Evolutionary conservation across 2,888 invertebrate species (phyloP), one percentile per base, ranked within the genome.

Genomic region (Crematogaster levior): DNA sequence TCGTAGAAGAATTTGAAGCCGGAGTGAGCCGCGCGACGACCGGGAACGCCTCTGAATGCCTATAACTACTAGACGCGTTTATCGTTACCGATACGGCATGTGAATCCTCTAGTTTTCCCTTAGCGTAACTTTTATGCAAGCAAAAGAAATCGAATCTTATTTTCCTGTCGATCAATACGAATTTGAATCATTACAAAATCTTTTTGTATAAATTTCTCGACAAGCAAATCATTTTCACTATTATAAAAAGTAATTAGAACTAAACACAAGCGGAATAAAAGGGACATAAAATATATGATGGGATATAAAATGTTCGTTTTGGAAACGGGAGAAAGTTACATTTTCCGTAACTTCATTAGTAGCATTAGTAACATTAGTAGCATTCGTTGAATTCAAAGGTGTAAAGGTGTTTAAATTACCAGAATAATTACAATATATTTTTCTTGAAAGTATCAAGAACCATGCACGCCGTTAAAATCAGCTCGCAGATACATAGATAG

Each of bases 1-100:
- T 77, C 37, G 9, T 21, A 80, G 72, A 82, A 88, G 82, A 85
- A 87, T 87, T 75, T 58, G 56, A 83, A 85, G 72, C n/a, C 51
- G 21, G 66, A 43, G 63, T 27, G 40, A 85, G 51, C 63, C 56
- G 65, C 79, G 56, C 24, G 24, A 61, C 34, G 30, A 51, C 21
- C 40, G 43, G 30, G 9, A 63, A 70, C 34, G 46, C 5, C 10
- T 60, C 46, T n/a, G 43, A 81, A 48, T 56, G 70, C 75, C 34
- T 63, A 37, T n/a, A 37, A 21, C 30, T 21, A n/a, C n/a, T n/a
- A n/a, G 63, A 70, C 68, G 74, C 74, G 87, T 83, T 85, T 83
- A 81, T 85, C 68, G 81, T 84, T 86, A 81, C 77, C 84, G 77
- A 56, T 73, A 68, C 56, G 21, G 65, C 43, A 34, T 40, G 18